Percentiles rank a stretch among this genome's conserved stretches.
Evolutionary conservation across 2,113 vertebrate species (phyloP).

Genomic region (Taurulus bubalis): DNA sequence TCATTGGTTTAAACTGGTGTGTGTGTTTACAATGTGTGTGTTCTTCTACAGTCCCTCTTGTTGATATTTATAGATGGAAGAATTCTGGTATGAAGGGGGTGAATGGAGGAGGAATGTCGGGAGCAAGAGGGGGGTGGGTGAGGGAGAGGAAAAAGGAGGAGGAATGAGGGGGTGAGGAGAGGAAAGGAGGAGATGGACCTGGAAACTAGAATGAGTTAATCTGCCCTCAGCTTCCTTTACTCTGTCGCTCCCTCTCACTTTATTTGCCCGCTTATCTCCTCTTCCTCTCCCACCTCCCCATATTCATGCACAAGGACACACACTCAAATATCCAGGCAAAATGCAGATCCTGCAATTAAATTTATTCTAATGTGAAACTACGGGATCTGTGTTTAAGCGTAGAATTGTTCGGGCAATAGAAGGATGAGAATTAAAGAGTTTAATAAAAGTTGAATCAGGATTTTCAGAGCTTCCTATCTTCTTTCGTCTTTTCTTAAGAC

Average conservation of each 20-base stretch:
- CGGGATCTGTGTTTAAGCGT: background rate
- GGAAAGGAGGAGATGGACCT: constrained; percentile 10
- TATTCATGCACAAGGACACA: background rate
- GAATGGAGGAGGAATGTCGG: constrained; percentile 44
- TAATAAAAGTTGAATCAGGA: background rate
- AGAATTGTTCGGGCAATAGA: background rate
- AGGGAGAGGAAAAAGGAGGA: constrained; percentile 12
- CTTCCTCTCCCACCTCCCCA: background rate
- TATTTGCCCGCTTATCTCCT: background rate
- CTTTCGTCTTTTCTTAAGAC: background rate
- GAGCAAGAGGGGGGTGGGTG: constrained; percentile 20
- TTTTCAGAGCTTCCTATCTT: background rate
- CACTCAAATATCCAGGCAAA: background rate
- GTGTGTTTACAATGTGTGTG: constrained; percentile 32
- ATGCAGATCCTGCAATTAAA: background rate
- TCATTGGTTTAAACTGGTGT: constrained; percentile 73
- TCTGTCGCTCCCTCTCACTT: background rate
- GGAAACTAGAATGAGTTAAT: constrained; percentile 8
- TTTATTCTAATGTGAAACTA: background rate
- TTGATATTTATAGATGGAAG: constrained; percentile 77
- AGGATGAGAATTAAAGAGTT: background rate
- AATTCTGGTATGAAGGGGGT: constrained; percentile 59
- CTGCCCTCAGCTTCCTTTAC: background rate
- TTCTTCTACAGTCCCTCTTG: constrained; percentile 61
- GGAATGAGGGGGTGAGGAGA: constrained; percentile 1